These are phyloP conservation scores for Zalophus californianus DNA, from an alignment of 2,797 vertebrate species.

Conservation along the genomic window DNA sequence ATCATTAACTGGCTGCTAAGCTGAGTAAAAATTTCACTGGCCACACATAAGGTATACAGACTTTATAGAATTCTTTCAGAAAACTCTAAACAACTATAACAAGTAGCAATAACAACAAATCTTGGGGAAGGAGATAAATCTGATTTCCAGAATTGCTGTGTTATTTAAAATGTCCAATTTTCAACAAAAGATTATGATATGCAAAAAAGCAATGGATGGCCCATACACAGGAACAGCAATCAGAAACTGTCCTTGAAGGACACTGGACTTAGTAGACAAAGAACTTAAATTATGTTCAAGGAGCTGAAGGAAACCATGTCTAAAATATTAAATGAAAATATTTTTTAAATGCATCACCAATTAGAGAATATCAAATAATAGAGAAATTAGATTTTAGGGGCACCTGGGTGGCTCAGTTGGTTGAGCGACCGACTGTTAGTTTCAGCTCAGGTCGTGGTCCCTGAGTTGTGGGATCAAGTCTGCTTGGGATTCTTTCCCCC, in stretches of 20 bases:
- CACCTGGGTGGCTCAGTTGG: background rate
- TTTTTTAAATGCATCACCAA: background rate
- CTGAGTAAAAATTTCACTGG: background rate
- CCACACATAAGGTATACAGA: background rate
- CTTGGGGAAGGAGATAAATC: background rate
- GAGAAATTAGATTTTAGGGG: background rate
- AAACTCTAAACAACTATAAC: background rate
- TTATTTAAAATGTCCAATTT: background rate
- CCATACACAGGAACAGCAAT: background rate
- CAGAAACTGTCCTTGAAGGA: background rate
- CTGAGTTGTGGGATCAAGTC: too few species aligned
- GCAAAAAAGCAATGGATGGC: background rate
- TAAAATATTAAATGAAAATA: background rate
- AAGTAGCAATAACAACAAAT: background rate
- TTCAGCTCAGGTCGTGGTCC: too few species aligned
- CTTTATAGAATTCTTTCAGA: background rate
- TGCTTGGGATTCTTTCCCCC: too few species aligned
- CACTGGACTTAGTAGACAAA: background rate
- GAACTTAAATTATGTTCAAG: background rate
- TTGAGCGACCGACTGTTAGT: too few species aligned
- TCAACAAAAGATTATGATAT: background rate
- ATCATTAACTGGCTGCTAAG: background rate
- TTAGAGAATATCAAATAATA: background rate
- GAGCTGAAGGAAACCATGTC: background rate
- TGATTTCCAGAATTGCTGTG: background rate